Evolutionary conservation across 1,140 invertebrate genomes (phyloP).

Genomic region (Drosophila watanabei): DNA sequence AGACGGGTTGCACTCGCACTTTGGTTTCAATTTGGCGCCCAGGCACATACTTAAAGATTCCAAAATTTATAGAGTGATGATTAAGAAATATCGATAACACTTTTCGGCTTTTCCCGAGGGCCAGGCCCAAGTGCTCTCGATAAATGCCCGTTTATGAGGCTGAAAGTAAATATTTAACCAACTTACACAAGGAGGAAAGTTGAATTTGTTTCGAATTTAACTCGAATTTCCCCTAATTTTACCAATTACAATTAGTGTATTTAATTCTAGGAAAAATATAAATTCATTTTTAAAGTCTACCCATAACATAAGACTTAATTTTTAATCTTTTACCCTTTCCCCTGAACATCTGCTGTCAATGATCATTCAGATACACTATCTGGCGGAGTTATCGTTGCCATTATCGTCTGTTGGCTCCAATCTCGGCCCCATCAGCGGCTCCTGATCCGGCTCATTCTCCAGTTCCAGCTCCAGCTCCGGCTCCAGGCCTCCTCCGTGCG

Average conservation of each 20-base stretch:
- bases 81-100: slow-evolving; percentile 53
- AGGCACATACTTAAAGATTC: slow-evolving; percentile 35
- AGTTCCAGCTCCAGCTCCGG: neutral
- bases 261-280: neutral
- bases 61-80: slow-evolving; percentile 54
- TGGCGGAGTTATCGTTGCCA: slow-evolving; percentile 34
- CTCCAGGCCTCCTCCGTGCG: slow-evolving; percentile 29
- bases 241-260: neutral
- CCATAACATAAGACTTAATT: neutral
- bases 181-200: neutral
- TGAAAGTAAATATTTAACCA: slow-evolving; percentile 22
- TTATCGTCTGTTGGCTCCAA: slow-evolving; percentile 44
- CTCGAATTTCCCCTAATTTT: neutral
- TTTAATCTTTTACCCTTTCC: neutral
- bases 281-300: neutral
- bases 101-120: slow-evolving; percentile 8
- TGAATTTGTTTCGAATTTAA: neutral
- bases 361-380: slow-evolving; percentile 34
- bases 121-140: slow-evolving; percentile 1
- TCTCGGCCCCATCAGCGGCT: slow-evolving; percentile 48
- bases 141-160: slow-evolving; percentile 5
- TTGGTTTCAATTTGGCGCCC: slow-evolving; percentile 33
- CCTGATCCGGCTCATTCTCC: slow-evolving; percentile 29
- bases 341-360: slow-evolving; percentile 32
- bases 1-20: slow-evolving; percentile 23